Percentiles rank a stretch among this genome's conserved stretches.
Evolutionary conservation across 2,888 invertebrate species (phyloP).

Genomic region (Chalcis sispes): DNA sequence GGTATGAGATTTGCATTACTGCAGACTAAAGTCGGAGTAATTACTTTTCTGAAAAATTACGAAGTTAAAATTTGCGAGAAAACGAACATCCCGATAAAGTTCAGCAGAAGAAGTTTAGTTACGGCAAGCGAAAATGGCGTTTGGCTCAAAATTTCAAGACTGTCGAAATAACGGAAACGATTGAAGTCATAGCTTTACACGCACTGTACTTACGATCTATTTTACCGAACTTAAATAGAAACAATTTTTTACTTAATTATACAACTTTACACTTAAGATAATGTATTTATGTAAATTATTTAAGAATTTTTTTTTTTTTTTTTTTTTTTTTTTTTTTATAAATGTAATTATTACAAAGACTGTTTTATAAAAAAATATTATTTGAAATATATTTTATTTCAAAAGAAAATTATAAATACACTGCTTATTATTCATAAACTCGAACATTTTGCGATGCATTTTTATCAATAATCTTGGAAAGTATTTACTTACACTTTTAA

Average conservation of each 20-base stretch:
- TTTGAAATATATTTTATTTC: slow-evolving; percentile 32
- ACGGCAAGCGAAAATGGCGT: slow-evolving; percentile 71
- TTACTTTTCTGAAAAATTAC: slow-evolving; percentile 75
- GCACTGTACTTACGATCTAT: slow-evolving; percentile 36
- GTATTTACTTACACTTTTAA: no score
- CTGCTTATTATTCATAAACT: no score
- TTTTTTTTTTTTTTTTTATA: not conserved
- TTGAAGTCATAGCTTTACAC: not conserved
- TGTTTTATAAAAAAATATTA: slow-evolving; percentile 33
- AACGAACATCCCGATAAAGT: slow-evolving; percentile 68
- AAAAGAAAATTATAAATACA: not conserved
- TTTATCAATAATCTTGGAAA: no score
- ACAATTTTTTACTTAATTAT: slow-evolving; percentile 11
- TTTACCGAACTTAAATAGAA: not conserved
- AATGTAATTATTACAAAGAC: slow-evolving; percentile 19
- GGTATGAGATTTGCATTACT: slow-evolving; percentile 79
- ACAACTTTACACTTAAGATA: not conserved
- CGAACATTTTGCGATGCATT: no score
- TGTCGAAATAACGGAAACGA: slow-evolving; percentile 33
- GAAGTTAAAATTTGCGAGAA: slow-evolving; percentile 67
- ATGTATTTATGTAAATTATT: slow-evolving; percentile 1
- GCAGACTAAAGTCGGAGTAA: slow-evolving; percentile 78
- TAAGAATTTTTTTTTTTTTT: slow-evolving; percentile 4
- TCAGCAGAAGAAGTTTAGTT: slow-evolving; percentile 71
- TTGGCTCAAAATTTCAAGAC: slow-evolving; percentile 67